Conservation (phyloP, 2,113 vertebrate genomes). For the Rafetus swinhoei region DNA sequence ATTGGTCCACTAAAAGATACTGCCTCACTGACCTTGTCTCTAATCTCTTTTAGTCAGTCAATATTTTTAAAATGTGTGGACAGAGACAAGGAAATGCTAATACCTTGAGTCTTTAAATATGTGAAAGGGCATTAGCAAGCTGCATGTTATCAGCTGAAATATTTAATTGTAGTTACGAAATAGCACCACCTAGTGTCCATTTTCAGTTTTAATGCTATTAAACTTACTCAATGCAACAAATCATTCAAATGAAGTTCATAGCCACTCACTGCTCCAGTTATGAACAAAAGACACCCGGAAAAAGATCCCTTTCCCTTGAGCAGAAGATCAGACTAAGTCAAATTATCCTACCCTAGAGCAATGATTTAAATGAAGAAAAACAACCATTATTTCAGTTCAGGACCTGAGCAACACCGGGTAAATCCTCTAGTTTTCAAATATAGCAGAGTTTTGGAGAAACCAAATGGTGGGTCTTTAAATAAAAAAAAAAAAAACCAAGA, state of each 20-base stretch:
- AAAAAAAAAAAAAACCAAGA: too few species aligned
- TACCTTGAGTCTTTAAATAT: background rate
- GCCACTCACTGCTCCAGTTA: background rate
- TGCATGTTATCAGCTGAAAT: background rate
- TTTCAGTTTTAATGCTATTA: background rate
- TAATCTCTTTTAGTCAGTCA: background rate
- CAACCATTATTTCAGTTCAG: too few species aligned
- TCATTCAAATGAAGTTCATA: background rate
- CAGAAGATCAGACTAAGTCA: background rate
- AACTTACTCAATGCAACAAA: background rate
- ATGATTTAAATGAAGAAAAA: too few species aligned
- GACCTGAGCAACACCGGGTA: too few species aligned
- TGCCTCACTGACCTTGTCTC: too few species aligned
- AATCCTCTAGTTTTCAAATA: background rate
- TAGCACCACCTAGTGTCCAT: slow-evolving; percentile 60
- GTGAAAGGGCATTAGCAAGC: background rate
- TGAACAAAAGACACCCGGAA: background rate
- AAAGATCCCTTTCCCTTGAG: background rate
- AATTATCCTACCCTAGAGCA: rapidly evolving
- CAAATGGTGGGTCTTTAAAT: too few species aligned
- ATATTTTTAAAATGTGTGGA: background rate
- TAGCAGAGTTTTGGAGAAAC: background rate
- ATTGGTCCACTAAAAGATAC: background rate
- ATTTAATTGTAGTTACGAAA: background rate
- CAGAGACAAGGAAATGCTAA: background rate